phyloP scores from a whole-genome alignment of 53 echinoderm and acorn worm species.

The Hippasteria phrygiana region DNA sequence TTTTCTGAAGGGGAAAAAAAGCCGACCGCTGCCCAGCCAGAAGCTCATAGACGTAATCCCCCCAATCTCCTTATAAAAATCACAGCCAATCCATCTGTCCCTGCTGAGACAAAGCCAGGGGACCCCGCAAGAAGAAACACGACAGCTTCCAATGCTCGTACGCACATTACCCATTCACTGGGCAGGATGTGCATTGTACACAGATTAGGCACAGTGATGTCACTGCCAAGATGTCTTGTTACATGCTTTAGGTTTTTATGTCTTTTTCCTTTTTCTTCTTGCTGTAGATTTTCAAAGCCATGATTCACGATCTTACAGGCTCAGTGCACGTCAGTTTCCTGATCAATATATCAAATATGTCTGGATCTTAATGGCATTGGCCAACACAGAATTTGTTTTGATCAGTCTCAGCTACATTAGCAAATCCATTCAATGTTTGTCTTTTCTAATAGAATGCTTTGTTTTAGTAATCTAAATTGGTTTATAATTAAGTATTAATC shows the following conservation, averaged over 20 bases:
- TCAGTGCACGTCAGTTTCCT: no score
- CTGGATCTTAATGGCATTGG: no score
- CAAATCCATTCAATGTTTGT: no score
- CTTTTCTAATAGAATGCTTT: no score
- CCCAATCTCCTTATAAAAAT: slow-evolving; percentile 48
- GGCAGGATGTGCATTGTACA: not conserved
- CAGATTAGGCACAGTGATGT: not conserved
- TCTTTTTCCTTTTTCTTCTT: not conserved
- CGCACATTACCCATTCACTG: not conserved
- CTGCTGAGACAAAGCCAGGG: not conserved
- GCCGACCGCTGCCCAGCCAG: not conserved
- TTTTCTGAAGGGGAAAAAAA: not conserved
- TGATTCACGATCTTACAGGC: no score
- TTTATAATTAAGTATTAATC: no score
- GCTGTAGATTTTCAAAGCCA: no score
- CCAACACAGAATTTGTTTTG: no score
- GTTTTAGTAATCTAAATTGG: no score
- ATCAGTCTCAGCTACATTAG: no score
- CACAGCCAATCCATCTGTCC: slow-evolving; percentile 44
- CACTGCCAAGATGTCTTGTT: not conserved
- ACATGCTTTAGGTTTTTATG: not conserved
- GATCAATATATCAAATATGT: no score
- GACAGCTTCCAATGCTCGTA: not conserved
- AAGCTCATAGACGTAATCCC: slow-evolving; percentile 9
- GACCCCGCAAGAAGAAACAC: not conserved